A percentile compares a stretch with the other conserved stretches of the same genome.
Conservation (phyloP, 2,113 vertebrate species). For the Genyomyrus donnyi region DNA sequence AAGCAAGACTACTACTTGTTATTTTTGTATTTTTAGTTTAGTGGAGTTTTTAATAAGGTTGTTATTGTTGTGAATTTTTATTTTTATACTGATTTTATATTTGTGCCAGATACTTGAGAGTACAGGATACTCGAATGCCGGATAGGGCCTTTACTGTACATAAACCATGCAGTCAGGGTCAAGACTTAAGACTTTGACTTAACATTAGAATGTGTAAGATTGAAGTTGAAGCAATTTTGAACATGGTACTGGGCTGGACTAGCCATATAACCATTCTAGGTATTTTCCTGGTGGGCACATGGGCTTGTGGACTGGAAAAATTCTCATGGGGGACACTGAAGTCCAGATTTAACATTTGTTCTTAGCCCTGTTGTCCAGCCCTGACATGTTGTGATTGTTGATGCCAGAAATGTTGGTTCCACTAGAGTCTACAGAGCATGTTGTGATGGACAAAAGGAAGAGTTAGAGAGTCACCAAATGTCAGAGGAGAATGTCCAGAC, state of each 20-base stretch:
- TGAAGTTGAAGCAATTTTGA: neutral
- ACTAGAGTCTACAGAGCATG: neutral
- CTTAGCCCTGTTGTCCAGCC: neutral
- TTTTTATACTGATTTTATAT: neutral
- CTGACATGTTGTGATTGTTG: neutral
- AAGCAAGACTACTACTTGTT: neutral
- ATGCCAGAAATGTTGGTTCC: neutral
- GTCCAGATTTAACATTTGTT: neutral
- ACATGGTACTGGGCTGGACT: neutral
- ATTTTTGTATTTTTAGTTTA: neutral
- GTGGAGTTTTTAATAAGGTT: neutral
- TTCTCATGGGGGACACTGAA: neutral
- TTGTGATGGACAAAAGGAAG: neutral
- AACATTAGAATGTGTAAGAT: neutral
- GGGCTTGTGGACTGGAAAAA: no score
- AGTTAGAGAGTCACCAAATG: neutral
- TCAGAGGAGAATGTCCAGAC: neutral
- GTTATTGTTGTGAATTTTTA: neutral
- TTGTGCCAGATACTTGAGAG: neutral
- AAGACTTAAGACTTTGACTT: neutral
- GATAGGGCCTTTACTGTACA: neutral
- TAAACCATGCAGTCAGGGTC: neutral
- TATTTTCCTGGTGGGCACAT: neutral
- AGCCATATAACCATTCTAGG: neutral
- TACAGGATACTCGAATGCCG: neutral